These are phyloP conservation scores for Mungos mungo DNA, from an alignment of 2,113 vertebrate species.

Conservation along the genomic window DNA sequence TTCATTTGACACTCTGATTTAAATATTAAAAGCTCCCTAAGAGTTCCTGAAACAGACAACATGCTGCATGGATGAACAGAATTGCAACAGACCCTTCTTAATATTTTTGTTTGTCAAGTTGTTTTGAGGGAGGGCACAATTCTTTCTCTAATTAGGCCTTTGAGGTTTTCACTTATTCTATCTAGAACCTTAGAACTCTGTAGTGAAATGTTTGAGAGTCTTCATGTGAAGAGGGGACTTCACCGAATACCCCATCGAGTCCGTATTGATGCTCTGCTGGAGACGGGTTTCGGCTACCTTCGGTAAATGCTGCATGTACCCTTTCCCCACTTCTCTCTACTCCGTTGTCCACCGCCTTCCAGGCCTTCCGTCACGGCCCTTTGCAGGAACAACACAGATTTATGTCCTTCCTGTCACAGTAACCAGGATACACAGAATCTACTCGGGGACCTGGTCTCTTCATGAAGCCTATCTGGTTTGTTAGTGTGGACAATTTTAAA, in stretches of 20 bases:
- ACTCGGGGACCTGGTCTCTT: not conserved
- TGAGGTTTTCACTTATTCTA: not conserved
- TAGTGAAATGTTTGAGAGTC: not conserved
- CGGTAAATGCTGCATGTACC: rapidly evolving
- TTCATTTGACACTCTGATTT: not conserved
- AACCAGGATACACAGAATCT: not conserved
- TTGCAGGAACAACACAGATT: not conserved
- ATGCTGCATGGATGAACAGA: not conserved
- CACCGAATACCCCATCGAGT: no score
- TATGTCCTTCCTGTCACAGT: not conserved
- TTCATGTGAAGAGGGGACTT: not conserved
- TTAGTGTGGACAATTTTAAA: not conserved
- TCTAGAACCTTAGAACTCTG: not conserved
- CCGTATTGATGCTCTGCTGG: not conserved
- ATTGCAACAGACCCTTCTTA: not conserved
- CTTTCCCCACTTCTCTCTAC: rapidly evolving
- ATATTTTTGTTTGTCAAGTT: not conserved
- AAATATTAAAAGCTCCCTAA: not conserved
- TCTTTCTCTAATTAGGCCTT: not conserved
- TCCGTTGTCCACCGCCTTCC: not conserved
- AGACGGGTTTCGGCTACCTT: not conserved
- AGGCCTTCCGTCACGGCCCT: not conserved
- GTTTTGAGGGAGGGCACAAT: no score
- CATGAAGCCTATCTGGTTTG: not conserved
- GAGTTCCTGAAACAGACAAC: not conserved